Conservation (phyloP, 2,888 invertebrate species). For the Acleris sparsana region DNA sequence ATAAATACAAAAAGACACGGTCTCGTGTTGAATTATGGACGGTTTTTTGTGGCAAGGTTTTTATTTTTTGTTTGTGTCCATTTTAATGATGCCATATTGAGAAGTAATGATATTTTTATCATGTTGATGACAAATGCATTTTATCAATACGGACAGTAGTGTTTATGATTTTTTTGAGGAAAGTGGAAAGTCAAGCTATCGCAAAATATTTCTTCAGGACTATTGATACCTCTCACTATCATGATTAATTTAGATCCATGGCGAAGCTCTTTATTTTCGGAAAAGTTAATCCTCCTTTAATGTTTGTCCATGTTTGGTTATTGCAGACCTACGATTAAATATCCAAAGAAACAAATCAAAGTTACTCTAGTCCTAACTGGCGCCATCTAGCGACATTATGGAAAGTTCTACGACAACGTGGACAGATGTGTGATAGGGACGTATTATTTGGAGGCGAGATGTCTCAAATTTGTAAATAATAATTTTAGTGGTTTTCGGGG, state of each 20-base stretch:
- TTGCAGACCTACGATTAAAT: no score
- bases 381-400: no score
- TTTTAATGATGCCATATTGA: conserved; percentile 2
- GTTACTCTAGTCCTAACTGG: no score
- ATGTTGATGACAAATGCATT: conserved; percentile 11
- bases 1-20: background rate
- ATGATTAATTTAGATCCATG: no score
- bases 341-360: no score
- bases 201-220: no score
- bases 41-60: background rate
- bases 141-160: background rate
- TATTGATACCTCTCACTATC: no score
- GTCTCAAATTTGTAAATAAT: conserved; percentile 25
- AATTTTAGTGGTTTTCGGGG: background rate
- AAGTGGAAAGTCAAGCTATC: no score
- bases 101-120: background rate
- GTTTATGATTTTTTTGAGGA: background rate
- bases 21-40: background rate
- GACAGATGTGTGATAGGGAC: conserved; percentile 5
- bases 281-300: no score
- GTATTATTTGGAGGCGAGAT: conserved; percentile 15
- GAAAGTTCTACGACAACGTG: background rate
- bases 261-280: no score
- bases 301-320: no score
- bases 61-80: background rate